Evolutionary conservation across 1,140 invertebrate species (phyloP), one percentile per base, ranked within the genome.

Genomic region (Linepithema humile): DNA sequence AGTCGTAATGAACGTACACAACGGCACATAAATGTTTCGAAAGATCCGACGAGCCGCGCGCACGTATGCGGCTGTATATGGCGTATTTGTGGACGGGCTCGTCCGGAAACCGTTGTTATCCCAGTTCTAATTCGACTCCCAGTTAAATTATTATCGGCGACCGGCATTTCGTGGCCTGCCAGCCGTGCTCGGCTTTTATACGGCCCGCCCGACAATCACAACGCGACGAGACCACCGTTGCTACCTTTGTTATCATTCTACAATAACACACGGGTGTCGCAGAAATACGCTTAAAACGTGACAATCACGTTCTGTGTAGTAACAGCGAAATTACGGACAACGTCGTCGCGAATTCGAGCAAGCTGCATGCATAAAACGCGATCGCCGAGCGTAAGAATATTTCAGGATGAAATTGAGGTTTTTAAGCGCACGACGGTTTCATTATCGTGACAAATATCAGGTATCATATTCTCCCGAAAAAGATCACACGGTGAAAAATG

Each of bases 91-190:
- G 89, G 88, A 86, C 86, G 48, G 85, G 85, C 78, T 88, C 83
- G 88, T 88, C 86, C 88, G 90, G 75, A 85, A 83, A 75, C 83
- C 85, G 89, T 85, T 89, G 89, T 87, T 90, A 85, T 85, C 85
- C 85, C 88, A 72, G 85, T 89, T 87, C 88, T 90, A 91, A 91
- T 90, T 91, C 89, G 91, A 92, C 90, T 90, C 64, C 85, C 88
- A 77, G 91, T 90, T 92, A 91, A 92, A 93, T 92, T 92, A 92
- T 92, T 91, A 88, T 89, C 88, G 73, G 72, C 86, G 77, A 89
- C 57, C 87, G 84, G 85, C 90, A 90, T 90, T 92, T 91, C 84
- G 87, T 82, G 84, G 86, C 83, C 78, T 65, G 84, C 83, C 59
- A 73, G 80, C 65, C 60, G 57, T 87, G 73, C 62, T 59, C 69